Conservation (phyloP, 2,797 vertebrate species). For the Synanceia verrucosa region DNA sequence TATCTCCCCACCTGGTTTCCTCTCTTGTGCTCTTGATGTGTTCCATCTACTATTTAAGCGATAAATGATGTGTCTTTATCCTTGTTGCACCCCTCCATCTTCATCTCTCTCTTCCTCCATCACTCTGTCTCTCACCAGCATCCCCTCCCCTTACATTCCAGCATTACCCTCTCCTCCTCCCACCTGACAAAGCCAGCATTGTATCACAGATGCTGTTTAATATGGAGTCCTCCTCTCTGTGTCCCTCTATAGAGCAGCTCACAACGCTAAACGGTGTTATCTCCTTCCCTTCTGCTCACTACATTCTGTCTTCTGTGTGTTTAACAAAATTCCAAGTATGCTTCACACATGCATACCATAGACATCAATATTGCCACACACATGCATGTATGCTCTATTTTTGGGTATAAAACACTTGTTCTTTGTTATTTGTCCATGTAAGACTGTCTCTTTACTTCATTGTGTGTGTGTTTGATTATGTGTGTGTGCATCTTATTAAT, state of each 20-base stretch:
- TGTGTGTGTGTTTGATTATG: not conserved
- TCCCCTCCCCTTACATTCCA: constrained; percentile 75
- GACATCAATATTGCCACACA: not conserved
- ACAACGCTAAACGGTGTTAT: constrained; percentile 26
- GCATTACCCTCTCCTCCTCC: constrained; percentile 70
- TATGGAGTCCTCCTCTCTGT: constrained; percentile 70
- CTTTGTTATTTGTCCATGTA: constrained; percentile 27
- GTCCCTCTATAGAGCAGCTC: constrained; percentile 44
- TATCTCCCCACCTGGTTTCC: not conserved
- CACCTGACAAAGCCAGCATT: constrained; percentile 84
- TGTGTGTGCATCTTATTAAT: constrained; percentile 27
- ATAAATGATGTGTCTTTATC: not conserved
- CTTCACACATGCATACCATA: not conserved
- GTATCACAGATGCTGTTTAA: constrained; percentile 77
- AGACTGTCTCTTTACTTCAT: not conserved
- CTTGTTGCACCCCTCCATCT: not conserved
- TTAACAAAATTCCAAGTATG: not conserved
- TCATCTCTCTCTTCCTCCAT: constrained; percentile 48
- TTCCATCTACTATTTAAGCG: not conserved
- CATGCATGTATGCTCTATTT: constrained; percentile 13
- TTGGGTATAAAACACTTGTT: constrained; percentile 17
- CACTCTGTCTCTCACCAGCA: constrained; percentile 40
- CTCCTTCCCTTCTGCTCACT: constrained; percentile 3
- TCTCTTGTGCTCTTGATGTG: not conserved
- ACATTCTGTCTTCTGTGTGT: constrained; percentile 5